Conservation (phyloP, 2,113 vertebrate genomes). For the Gorilla gorilla region DNA sequence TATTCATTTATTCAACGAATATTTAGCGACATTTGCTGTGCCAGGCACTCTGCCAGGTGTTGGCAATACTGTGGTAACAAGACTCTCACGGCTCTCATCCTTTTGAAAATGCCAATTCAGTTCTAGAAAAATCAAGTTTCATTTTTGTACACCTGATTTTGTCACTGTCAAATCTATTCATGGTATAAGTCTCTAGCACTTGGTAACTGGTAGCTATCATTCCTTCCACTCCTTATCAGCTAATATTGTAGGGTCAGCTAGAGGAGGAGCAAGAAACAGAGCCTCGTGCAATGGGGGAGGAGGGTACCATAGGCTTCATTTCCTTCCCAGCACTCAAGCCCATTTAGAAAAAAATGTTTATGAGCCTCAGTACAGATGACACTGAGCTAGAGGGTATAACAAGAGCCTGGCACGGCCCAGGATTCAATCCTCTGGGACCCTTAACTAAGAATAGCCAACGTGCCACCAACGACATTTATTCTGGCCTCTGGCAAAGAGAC, state of each 20-base stretch:
- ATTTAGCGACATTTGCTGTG: neutral
- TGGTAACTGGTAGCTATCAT: neutral
- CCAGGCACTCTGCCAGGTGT: neutral
- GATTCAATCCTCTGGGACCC: neutral
- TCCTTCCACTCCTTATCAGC: neutral
- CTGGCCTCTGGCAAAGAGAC: constrained; percentile 44
- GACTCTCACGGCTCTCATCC: neutral
- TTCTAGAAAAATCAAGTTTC: neutral
- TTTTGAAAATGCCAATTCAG: neutral
- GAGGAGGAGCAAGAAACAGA: neutral
- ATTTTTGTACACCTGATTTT: neutral
- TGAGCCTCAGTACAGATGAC: neutral
- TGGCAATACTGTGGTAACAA: neutral
- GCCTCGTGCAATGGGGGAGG: neutral
- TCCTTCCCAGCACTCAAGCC: neutral
- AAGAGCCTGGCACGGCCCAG: neutral
- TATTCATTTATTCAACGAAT: neutral
- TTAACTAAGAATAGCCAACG: neutral
- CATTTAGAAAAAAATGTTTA: neutral
- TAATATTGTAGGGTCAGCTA: neutral
- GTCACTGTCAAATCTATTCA: neutral
- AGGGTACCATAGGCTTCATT: neutral
- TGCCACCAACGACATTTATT: neutral
- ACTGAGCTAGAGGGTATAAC: neutral
- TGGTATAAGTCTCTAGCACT: neutral